Conservation (phyloP, 2,113 vertebrate genomes). For the Salvator merianae region DNA sequence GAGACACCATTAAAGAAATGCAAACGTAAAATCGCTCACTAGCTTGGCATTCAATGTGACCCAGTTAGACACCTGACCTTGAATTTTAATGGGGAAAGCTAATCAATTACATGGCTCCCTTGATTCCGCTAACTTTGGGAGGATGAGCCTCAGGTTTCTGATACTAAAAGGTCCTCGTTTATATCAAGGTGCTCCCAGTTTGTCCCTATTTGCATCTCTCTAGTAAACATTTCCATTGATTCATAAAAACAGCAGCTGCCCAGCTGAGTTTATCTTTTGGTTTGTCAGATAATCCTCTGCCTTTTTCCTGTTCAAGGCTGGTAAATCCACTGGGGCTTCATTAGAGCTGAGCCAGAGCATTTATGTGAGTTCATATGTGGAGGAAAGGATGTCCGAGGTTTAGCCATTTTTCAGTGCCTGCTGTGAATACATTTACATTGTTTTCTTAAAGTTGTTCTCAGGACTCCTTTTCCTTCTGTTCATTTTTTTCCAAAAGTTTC, state of each 20-base stretch:
- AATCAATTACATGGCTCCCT: constrained; percentile 13
- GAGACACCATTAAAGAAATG: constrained; percentile 19
- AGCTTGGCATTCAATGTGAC: constrained; percentile 30
- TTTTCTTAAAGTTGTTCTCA: neutral
- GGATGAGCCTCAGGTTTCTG: neutral
- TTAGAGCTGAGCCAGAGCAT: neutral
- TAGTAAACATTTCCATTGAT: constrained; percentile 3
- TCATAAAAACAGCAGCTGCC: neutral
- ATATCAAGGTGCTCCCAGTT: neutral
- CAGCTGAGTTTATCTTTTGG: neutral
- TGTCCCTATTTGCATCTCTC: neutral
- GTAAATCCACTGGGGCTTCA: neutral
- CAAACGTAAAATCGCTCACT: constrained; percentile 23
- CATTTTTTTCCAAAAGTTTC: neutral
- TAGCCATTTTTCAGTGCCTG: neutral
- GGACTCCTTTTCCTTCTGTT: neutral
- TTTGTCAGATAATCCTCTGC: neutral
- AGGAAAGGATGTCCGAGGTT: neutral
- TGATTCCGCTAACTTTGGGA: constrained; percentile 28
- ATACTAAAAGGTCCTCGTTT: constrained; percentile 21
- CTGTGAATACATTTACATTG: neutral
- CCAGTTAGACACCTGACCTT: constrained; percentile 1
- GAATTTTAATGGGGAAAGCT: constrained; percentile 21
- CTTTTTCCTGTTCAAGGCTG: neutral
- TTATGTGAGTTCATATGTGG: neutral